phyloP scores from a whole-genome alignment of 2,113 vertebrate genomes.

The Pheucticus melanocephalus region DNA sequence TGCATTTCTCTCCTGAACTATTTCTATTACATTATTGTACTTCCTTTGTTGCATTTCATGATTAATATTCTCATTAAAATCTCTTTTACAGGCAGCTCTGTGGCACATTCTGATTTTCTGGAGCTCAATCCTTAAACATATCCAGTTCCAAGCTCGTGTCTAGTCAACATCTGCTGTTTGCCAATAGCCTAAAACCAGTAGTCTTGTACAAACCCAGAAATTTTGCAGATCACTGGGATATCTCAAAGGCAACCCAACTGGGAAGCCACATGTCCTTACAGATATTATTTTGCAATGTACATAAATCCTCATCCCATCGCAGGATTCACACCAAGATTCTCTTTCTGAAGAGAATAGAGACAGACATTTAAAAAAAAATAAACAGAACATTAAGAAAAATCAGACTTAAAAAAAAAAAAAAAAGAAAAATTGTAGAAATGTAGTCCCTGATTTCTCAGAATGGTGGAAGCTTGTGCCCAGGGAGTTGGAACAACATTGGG shows the following conservation, averaged over 20 bases:
- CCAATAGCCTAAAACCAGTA: neutral
- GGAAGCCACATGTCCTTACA: neutral
- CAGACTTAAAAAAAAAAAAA: neutral
- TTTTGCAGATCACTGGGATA: neutral
- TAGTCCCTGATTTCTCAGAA: neutral
- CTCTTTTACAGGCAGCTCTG: neutral
- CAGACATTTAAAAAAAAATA: too few relatives aligned
- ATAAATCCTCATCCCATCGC: neutral
- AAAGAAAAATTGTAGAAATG: neutral
- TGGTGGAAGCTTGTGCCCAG: neutral
- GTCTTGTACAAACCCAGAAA: neutral
- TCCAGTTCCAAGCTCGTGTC: constrained; percentile 6
- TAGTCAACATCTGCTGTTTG: constrained; percentile 20
- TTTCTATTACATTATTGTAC: neutral
- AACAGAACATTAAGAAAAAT: neutral
- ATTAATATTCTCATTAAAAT: constrained; percentile 5
- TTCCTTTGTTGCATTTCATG: neutral
- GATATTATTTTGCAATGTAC: neutral
- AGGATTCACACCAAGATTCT: too few relatives aligned
- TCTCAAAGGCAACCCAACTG: neutral
- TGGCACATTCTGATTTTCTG: constrained; percentile 23
- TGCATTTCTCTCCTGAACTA: neutral
- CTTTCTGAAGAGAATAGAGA: neutral
- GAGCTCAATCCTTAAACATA: neutral
- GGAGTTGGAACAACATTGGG: neutral